Conservation (phyloP, 1,140 invertebrate genomes). For the Antheraea pernyi region DNA sequence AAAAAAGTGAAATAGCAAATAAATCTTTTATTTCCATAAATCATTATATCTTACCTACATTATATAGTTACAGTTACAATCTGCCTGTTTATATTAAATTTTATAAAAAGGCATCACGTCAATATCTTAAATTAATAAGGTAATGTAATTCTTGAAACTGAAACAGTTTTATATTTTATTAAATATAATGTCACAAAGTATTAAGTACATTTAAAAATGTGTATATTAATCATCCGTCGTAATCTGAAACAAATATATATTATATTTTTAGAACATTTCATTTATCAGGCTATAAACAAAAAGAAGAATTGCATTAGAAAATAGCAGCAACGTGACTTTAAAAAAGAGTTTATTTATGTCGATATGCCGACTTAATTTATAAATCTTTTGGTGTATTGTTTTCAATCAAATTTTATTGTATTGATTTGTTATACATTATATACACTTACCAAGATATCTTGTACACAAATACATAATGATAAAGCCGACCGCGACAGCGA, state of each 20-base stretch:
- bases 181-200: not conserved
- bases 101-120: not conserved
- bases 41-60: not conserved
- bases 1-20: slow-evolving; percentile 48
- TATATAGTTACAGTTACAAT: not conserved
- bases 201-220: too few species aligned
- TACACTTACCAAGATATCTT: slow-evolving; percentile 49
- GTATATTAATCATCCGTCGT: slow-evolving; percentile 11
- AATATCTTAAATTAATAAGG: not conserved
- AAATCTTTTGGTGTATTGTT: too few species aligned
- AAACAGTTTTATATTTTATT: not conserved
- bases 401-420: too few species aligned
- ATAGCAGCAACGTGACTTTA: too few species aligned
- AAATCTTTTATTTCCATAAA: slow-evolving; percentile 43
- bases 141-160: not conserved
- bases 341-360: too few species aligned
- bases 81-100: not conserved
- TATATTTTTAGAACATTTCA: too few species aligned
- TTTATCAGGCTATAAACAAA: too few species aligned
- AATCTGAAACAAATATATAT: slow-evolving; percentile 17
- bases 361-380: too few species aligned
- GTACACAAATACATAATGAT: slow-evolving; percentile 78
- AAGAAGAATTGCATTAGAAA: too few species aligned
- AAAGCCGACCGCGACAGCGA: slow-evolving; percentile 81
- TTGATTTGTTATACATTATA: not conserved